Conservation (phyloP, 2,113 vertebrate species). For the Xiphophorus hellerii region DNA sequence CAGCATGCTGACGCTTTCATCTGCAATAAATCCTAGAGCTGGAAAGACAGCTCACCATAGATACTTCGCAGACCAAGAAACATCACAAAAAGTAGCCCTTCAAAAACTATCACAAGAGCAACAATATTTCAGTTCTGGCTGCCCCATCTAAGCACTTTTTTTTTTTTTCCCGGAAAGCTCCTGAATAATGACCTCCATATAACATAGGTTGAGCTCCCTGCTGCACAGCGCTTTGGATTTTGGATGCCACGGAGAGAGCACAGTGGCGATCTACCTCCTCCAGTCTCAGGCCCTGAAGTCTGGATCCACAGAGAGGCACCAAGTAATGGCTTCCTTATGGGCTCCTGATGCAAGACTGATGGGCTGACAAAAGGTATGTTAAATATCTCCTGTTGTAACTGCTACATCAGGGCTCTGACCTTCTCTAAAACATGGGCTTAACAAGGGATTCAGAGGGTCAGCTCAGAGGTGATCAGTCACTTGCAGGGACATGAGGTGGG, state of each 20-base stretch:
- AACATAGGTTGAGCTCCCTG: constrained; percentile 75
- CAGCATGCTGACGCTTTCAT: constrained; percentile 78
- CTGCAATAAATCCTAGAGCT: constrained; percentile 82
- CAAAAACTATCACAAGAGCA: constrained; percentile 71
- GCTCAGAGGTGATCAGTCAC: constrained; percentile 77
- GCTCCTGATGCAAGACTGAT: constrained; percentile 79
- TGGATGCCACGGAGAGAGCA: constrained; percentile 75
- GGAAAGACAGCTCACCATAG: constrained; percentile 71
- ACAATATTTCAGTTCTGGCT: constrained; percentile 64
- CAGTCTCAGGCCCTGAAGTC: constrained; percentile 61
- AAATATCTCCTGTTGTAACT: constrained; percentile 80
- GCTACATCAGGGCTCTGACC: constrained; percentile 80
- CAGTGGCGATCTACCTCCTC: constrained; percentile 74
- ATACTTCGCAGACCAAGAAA: constrained; percentile 49
- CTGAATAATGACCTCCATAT: constrained; percentile 73
- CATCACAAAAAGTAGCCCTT: constrained; percentile 45
- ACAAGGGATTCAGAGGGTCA: constrained; percentile 78
- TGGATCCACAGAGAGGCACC: constrained; percentile 78
- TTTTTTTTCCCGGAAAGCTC: constrained; percentile 52
- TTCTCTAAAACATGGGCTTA: constrained; percentile 78
- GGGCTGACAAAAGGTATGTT: constrained; percentile 89
- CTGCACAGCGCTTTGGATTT: constrained; percentile 74
- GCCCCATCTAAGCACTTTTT: constrained; percentile 57
- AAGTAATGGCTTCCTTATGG: constrained; percentile 87
- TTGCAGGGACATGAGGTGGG: constrained; percentile 53